Base-by-base conservation (phyloP, 1,140 invertebrate species). In the Megathymus violae region DNA sequence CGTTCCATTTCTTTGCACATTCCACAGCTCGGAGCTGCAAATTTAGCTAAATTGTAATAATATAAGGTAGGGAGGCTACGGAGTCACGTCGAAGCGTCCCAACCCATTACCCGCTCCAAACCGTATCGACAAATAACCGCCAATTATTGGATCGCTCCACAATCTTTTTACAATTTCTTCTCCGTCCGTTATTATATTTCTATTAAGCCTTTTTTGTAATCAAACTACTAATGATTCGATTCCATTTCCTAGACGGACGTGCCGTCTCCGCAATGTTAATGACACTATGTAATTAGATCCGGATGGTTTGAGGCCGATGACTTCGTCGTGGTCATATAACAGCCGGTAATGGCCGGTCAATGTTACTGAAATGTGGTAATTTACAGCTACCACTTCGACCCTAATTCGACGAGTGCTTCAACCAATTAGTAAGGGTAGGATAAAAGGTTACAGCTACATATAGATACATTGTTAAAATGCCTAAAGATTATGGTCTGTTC, bases 121-220 rank as follows among this genome's bases (percentile, higher is more conserved):
- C 85, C 88, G 86, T 89, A 91, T 91, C 88, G 86, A 83, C 85
- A 81, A 88, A 83, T 88, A 90, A 91, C 86, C 83, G 76, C 85
- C 88, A 91, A 91, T 91, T 91, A 91, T 89, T 89, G 80, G 80
- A 84, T 80, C 78, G 85, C 86, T 87, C 86, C 76, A 89, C 88
- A 91, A 91, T 91, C 88, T 91, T 91, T 91, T 91, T 88, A 91
- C 88, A 91, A 91, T 91, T 89, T 91, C 88, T 88, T 87, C 88
- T 80, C 76, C 67, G 73, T 66, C 84, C 82, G 86, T 91, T 91
- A 91, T 91, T 91, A 89, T 91, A 88, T 89, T 89, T 89, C 86
- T 91, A 91, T 89, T 89, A 89, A 88, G 85, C 84, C 86, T 90
- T 91, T 90, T 91, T 91, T 89, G 86, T 91, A 89, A 91, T 91